phyloP scores from a whole-genome alignment of 2,113 vertebrate species.

The Petrocephalus zakoni region DNA sequence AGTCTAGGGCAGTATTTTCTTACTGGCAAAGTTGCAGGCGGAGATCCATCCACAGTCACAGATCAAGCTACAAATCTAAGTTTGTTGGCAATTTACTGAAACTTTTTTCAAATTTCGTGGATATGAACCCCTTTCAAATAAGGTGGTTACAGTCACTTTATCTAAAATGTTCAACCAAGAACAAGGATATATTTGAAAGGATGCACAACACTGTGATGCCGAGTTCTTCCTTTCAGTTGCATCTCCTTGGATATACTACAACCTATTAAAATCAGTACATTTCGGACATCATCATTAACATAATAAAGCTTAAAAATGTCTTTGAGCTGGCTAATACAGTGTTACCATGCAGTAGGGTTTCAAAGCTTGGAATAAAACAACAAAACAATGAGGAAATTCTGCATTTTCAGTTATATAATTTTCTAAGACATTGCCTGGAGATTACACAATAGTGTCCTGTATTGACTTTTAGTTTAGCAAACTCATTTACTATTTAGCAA shows the following conservation, averaged over 20 bases:
- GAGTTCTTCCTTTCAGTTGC: background rate
- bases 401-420: background rate
- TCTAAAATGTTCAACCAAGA: background rate
- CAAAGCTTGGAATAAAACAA: background rate
- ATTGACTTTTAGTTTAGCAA: background rate
- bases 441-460: background rate
- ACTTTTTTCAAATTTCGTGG: background rate
- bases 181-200: background rate
- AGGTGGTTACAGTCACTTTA: background rate
- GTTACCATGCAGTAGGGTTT: background rate
- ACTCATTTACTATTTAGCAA: background rate
- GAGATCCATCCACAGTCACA: background rate
- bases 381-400: background rate
- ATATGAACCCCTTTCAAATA: background rate
- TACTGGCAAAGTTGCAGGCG: background rate
- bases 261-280: background rate
- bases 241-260: background rate
- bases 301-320: background rate
- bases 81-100: background rate
- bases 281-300: background rate
- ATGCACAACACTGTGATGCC: background rate
- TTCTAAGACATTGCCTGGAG: background rate
- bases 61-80: background rate
- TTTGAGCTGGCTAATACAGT: background rate
- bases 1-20: background rate